Evolutionary conservation across 1,140 invertebrate genomes (phyloP).

Genomic region (Cydia pomonella): DNA sequence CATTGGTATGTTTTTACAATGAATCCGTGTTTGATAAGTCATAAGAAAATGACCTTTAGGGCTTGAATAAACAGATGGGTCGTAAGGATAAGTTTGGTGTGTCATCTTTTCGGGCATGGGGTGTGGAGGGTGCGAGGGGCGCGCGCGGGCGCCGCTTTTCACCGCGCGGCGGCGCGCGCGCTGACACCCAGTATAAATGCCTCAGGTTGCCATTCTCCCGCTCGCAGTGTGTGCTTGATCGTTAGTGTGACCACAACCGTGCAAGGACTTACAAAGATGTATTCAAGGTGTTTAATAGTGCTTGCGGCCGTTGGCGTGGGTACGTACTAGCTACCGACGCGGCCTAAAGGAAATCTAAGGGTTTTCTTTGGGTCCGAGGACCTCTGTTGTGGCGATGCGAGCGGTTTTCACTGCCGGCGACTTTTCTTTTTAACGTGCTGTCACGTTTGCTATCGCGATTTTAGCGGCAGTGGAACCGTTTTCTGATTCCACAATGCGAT

Average conservation of each 20-base stretch:
- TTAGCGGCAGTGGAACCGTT: constrained; percentile 48
- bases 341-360: constrained; percentile 3
- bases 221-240: constrained; percentile 78
- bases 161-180: constrained; percentile 58
- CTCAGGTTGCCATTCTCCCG: constrained; percentile 75
- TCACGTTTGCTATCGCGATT: constrained; percentile 51
- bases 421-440: constrained; percentile 35
- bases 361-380: constrained; percentile 2
- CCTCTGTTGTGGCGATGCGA: constrained; percentile 59
- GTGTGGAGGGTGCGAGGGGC: constrained; percentile 48
- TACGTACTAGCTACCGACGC: constrained; percentile 66
- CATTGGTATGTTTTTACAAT: background rate
- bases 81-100: constrained; percentile 6
- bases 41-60: constrained; percentile 1
- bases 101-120: constrained; percentile 28
- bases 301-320: constrained; percentile 77
- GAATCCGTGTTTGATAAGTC: background rate
- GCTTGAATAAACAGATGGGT: background rate
- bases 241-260: constrained; percentile 74
- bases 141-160: constrained; percentile 63
- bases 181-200: constrained; percentile 77
- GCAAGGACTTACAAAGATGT: constrained; percentile 76
- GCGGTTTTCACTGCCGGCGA: constrained; percentile 29
- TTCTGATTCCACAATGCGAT: constrained; percentile 46
- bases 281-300: constrained; percentile 78